phyloP scores from a whole-genome alignment of 2,797 vertebrate genomes.

The Iguana delicatissima region DNA sequence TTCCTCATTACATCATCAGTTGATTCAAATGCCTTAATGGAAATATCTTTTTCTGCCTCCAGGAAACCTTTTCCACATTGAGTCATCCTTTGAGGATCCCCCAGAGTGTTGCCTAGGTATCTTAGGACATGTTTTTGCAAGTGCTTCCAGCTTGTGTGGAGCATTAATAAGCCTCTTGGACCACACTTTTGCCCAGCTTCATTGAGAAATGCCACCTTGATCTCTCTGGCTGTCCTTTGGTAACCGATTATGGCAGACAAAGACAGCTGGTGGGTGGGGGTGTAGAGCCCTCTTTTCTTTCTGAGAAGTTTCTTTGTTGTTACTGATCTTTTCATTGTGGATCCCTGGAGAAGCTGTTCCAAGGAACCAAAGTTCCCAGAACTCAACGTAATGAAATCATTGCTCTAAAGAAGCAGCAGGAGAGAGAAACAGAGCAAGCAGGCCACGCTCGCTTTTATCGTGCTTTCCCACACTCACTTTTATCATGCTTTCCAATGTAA shows the following conservation, averaged over 20 bases:
- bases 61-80: not conserved
- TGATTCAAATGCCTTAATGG: not conserved
- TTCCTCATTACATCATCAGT: not conserved
- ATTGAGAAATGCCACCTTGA: not conserved
- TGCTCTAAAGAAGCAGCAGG: constrained; percentile 8
- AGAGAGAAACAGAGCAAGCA: not conserved
- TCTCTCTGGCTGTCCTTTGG: not conserved
- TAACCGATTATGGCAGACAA: not conserved
- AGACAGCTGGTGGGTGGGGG: not conserved
- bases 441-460: not conserved
- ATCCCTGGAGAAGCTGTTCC: not conserved
- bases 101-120: not conserved
- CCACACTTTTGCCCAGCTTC: not conserved
- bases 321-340: not conserved
- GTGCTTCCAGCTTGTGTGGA: not conserved
- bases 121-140: not conserved
- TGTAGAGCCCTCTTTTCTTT: not conserved
- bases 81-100: not conserved
- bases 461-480: not conserved
- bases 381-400: not conserved
- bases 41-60: not conserved
- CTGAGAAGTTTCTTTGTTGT: not conserved
- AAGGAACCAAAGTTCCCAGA: not conserved
- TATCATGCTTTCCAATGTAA: not conserved
- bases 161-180: not conserved